Percentiles rank a stretch among this genome's conserved stretches.
Evolutionary conservation across 2,888 invertebrate genomes (phyloP).

Genomic region (Agriopis aurantiaria): DNA sequence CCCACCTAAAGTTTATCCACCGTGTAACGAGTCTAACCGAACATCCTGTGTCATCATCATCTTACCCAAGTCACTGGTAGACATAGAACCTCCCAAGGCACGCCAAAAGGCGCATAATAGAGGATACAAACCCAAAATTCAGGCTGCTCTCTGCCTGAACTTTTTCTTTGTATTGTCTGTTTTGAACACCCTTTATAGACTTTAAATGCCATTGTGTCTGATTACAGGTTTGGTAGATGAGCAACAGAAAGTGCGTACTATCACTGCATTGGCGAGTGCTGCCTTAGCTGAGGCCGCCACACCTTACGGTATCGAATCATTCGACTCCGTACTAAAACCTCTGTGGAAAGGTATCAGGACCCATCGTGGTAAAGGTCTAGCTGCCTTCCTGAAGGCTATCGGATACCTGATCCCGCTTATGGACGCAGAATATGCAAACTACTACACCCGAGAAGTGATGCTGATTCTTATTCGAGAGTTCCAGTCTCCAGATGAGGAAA

Average conservation of each 20-base stretch:
- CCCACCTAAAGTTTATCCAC: too few relatives aligned
- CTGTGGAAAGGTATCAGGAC: conserved; percentile 99
- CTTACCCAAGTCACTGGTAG: too few relatives aligned
- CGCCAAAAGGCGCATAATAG: too few relatives aligned
- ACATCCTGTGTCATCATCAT: too few relatives aligned
- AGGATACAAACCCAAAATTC: too few relatives aligned
- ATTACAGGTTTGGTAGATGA: conserved; percentile 95
- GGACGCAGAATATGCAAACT: conserved; percentile 99
- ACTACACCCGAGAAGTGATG: conserved; percentile 99
- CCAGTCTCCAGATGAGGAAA: conserved; percentile 99
- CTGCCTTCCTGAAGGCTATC: conserved; percentile 99
- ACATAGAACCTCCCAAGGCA: too few relatives aligned
- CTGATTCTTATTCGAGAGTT: conserved; percentile 98
- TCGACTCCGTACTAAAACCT: conserved; percentile 99
- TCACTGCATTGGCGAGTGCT: conserved; percentile 99
- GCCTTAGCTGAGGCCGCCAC: conserved; percentile 99
- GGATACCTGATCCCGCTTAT: conserved; percentile 99
- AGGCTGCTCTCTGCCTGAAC: too few relatives aligned
- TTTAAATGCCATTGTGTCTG: conserved; percentile 4
- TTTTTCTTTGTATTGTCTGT: neutral
- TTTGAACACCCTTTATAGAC: neutral
- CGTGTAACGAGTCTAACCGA: too few relatives aligned
- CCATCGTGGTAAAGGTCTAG: conserved; percentile 96
- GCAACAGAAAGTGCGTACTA: conserved; percentile 99
- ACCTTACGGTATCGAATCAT: conserved; percentile 99